A percentile compares a stretch with the other conserved stretches of the same genome.
Evolutionary conservation across 2,888 invertebrate genomes (phyloP).

Genomic region (Plagiodera versicolora): DNA sequence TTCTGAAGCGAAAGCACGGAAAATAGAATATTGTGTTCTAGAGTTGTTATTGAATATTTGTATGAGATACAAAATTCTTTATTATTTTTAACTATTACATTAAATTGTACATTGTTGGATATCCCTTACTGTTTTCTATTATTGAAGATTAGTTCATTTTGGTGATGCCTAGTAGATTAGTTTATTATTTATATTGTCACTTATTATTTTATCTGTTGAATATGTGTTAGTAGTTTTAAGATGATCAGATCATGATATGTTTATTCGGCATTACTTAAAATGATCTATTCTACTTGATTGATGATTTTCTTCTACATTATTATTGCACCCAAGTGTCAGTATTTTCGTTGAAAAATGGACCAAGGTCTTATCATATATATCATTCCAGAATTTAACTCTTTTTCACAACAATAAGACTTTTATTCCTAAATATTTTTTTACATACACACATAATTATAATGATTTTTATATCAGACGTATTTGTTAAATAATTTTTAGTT

Average conservation of each 20-base stretch:
- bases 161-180: slow-evolving; percentile 22
- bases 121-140: slow-evolving; percentile 25
- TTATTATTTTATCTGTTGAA: slow-evolving; percentile 26
- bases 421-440: slow-evolving; percentile 56
- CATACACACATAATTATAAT: slow-evolving; percentile 51
- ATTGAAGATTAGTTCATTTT: slow-evolving; percentile 31
- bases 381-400: slow-evolving; percentile 52
- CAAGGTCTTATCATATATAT: slow-evolving; percentile 50
- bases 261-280: slow-evolving; percentile 29
- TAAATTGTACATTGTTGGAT: slow-evolving; percentile 32
- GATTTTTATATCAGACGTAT: slow-evolving; percentile 52
- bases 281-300: slow-evolving; percentile 32
- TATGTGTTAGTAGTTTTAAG: slow-evolving; percentile 32
- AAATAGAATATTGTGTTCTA: slow-evolving; percentile 38
- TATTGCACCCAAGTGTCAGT: slow-evolving; percentile 47
- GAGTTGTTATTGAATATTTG: slow-evolving; percentile 36
- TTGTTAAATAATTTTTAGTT: slow-evolving; percentile 57
- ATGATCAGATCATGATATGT: slow-evolving; percentile 20
- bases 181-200: slow-evolving; percentile 17
- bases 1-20: slow-evolving; percentile 7
- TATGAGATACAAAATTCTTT: slow-evolving; percentile 25
- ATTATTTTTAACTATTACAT: slow-evolving; percentile 28
- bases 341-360: slow-evolving; percentile 50
- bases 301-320: slow-evolving; percentile 20
- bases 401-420: slow-evolving; percentile 53